These are phyloP conservation scores for Pseudolycoriella hygida DNA, from an alignment of 2,888 invertebrate genomes.

Conservation along the genomic window DNA sequence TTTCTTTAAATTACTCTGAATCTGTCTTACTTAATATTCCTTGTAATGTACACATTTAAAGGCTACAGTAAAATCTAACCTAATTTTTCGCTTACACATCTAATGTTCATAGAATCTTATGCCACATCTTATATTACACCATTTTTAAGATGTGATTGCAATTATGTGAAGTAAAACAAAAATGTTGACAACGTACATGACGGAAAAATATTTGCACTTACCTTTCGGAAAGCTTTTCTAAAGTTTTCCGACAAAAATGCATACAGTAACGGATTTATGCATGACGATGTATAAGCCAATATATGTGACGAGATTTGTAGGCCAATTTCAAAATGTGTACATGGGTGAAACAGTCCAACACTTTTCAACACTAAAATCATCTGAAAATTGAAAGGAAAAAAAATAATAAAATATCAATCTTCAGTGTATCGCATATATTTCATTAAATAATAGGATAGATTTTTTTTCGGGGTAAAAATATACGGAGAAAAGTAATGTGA, in stretches of 20 bases:
- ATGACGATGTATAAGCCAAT: constrained; percentile 82
- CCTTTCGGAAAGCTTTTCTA: constrained; percentile 67
- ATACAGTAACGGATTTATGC: constrained; percentile 86
- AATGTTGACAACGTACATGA: background rate
- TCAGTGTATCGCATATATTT: background rate
- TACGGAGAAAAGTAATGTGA: no score
- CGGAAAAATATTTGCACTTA: constrained; percentile 11
- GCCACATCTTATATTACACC: no score
- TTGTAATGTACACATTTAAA: no score
- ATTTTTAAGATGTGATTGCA: no score
- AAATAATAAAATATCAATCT: background rate
- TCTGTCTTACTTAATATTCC: no score
- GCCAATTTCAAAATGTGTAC: constrained; percentile 41
- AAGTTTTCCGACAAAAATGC: constrained; percentile 90
- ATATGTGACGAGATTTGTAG: constrained; percentile 61
- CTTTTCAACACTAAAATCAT: constrained; percentile 4
- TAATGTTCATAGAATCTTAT: no score
- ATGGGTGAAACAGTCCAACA: constrained; percentile 3
- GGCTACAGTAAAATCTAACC: no score
- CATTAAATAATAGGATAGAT: no score
- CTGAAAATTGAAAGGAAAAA: constrained; percentile 2
- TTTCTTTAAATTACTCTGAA: no score
- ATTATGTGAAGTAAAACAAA: background rate
- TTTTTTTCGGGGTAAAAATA: no score
- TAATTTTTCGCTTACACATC: no score